Evolutionary conservation across 2,797 vertebrate genomes (phyloP).

Genomic region (Pseudochirops cupreus): DNA sequence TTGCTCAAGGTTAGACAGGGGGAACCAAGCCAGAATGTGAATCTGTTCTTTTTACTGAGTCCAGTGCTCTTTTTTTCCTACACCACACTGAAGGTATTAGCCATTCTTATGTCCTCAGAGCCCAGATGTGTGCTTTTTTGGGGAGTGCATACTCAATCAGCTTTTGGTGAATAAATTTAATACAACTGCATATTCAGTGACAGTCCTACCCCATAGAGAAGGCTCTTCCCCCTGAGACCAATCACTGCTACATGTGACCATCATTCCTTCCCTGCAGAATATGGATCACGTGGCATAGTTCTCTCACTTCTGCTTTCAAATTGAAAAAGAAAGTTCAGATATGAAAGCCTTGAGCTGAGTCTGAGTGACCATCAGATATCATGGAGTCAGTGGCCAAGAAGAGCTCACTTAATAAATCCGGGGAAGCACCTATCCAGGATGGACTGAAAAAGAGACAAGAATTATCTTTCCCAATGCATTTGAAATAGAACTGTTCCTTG

Average conservation of each 20-base stretch:
- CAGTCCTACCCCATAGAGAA: not conserved
- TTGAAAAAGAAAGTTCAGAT: not conserved
- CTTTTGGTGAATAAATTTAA: not conserved
- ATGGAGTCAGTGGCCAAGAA: not conserved
- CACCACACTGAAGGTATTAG: not conserved
- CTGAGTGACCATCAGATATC: not conserved
- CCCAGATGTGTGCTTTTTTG: not conserved
- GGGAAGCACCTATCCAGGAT: rapidly evolving
- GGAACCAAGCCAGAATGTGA: not conserved
- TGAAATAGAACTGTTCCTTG: rapidly evolving
- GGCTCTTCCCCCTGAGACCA: not conserved
- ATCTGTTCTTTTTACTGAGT: not conserved
- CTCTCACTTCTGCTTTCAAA: not conserved
- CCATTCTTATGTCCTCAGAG: not conserved
- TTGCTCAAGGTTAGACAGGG: not conserved
- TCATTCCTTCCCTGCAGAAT: not conserved
- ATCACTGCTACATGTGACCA: not conserved
- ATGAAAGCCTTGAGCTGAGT: rapidly evolving
- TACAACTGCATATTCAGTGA: not conserved
- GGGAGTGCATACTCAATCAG: not conserved
- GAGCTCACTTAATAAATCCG: rapidly evolving
- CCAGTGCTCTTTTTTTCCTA: not conserved
- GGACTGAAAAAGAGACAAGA: no score
- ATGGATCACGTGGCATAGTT: not conserved
- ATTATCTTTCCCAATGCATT: rapidly evolving